These are phyloP conservation scores for Aphaenogaster rudis DNA, from an alignment of 1,140 invertebrate genomes.

Conservation along the genomic window DNA sequence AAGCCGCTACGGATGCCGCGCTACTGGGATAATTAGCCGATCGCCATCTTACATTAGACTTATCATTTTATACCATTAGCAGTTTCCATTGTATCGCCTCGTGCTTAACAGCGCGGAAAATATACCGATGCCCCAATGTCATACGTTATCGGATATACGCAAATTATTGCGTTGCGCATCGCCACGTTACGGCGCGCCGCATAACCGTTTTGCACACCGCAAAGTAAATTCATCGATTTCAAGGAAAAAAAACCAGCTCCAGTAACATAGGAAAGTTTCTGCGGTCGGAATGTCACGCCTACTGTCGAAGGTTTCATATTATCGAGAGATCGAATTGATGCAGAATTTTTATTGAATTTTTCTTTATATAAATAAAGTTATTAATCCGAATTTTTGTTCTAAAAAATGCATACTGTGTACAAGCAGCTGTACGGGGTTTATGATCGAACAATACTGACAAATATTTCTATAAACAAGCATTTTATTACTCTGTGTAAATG, in stretches of 20 bases:
- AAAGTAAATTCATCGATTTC: slow-evolving; percentile 22
- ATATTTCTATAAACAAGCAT: not conserved
- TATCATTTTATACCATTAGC: slow-evolving; percentile 57
- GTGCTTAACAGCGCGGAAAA: slow-evolving; percentile 59
- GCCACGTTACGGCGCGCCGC: not conserved
- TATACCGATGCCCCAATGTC: slow-evolving; percentile 54
- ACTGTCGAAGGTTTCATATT: not conserved
- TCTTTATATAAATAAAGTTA: not conserved
- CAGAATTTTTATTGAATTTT: not conserved
- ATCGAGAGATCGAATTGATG: not conserved
- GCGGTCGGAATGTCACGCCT: not conserved
- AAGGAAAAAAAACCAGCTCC: not conserved
- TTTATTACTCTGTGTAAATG: not conserved
- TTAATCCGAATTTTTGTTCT: not conserved
- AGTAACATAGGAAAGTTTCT: not conserved
- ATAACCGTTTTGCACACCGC: not conserved
- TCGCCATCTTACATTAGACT: slow-evolving; percentile 50
- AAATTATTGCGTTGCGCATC: slow-evolving; percentile 39
- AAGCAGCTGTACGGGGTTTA: not conserved
- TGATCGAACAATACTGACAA: not conserved
- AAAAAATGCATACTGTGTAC: not conserved
- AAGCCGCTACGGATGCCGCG: slow-evolving; percentile 28
- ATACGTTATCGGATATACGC: slow-evolving; percentile 54
- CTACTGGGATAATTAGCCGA: slow-evolving; percentile 40
- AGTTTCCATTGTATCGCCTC: slow-evolving; percentile 43